Evolutionary conservation across 2,888 invertebrate species (phyloP).

Genomic region (Drosophila paranaensis): DNA sequence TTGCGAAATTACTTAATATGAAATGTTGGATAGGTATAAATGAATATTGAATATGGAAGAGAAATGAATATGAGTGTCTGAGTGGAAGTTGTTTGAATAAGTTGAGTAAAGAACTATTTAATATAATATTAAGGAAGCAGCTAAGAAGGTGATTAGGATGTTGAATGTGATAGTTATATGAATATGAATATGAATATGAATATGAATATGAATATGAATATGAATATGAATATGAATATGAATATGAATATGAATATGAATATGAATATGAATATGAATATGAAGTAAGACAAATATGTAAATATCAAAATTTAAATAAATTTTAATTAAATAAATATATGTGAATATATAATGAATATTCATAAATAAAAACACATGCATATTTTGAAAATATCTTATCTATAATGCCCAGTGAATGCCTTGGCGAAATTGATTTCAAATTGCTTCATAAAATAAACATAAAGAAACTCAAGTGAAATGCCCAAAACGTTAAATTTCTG

Average conservation of each 20-base stretch:
- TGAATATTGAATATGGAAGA: conserved; percentile 8
- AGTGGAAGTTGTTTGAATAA: not conserved
- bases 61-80: not conserved
- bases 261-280: not conserved
- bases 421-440: conserved; percentile 14
- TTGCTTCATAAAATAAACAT: conserved; percentile 1
- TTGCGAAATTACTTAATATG: conserved; percentile 55
- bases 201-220: not conserved
- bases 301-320: too few species aligned
- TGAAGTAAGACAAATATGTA: not conserved
- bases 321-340: too few species aligned
- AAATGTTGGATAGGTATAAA: conserved; percentile 27
- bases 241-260: not conserved
- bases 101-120: not conserved
- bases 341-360: not conserved
- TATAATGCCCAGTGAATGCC: not conserved
- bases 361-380: not conserved
- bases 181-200: not conserved
- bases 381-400: not conserved
- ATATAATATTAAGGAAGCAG: not conserved
- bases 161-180: not conserved
- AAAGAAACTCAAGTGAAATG: conserved; percentile 4
- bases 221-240: not conserved
- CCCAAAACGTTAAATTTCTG: conserved; percentile 1
- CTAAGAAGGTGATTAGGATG: not conserved